Evolutionary conservation across 1,140 invertebrate genomes (phyloP).

Genomic region (Amphibalanus amphitrite): DNA sequence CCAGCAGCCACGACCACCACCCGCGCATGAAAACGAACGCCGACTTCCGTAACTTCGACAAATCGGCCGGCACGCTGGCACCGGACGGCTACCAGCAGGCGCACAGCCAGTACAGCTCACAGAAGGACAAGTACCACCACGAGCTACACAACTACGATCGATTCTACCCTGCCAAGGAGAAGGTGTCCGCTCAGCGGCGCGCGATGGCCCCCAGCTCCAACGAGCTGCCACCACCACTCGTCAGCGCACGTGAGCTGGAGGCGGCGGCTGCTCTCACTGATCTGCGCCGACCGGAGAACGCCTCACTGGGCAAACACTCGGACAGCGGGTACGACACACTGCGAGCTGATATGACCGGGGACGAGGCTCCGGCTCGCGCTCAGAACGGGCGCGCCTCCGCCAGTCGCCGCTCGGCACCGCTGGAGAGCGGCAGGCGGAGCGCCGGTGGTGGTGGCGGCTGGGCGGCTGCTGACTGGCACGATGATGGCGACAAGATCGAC

Average conservation of each 20-base stretch:
- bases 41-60: neutral
- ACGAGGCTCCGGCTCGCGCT: neutral
- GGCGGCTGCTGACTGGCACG: neutral
- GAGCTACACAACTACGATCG: slow-evolving; percentile 3
- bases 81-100: neutral
- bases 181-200: neutral
- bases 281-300: neutral
- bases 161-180: slow-evolving; percentile 7
- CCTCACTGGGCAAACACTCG: too few species aligned
- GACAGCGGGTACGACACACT: slow-evolving; percentile 29
- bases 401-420: too few species aligned
- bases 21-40: neutral
- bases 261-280: neutral
- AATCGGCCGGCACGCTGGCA: neutral
- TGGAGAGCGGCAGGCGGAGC: neutral
- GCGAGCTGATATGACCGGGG: slow-evolving; percentile 14
- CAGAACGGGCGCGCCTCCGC: too few species aligned
- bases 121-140: slow-evolving; percentile 3
- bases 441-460: neutral
- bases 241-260: neutral
- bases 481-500: slow-evolving; percentile 11
- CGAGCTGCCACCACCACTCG: slow-evolving; percentile 3
- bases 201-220: neutral
- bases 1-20: neutral
- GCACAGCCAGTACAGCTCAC: neutral